Conservation (phyloP, 2,797 vertebrate genomes). For the Smutsia temminckii region DNA sequence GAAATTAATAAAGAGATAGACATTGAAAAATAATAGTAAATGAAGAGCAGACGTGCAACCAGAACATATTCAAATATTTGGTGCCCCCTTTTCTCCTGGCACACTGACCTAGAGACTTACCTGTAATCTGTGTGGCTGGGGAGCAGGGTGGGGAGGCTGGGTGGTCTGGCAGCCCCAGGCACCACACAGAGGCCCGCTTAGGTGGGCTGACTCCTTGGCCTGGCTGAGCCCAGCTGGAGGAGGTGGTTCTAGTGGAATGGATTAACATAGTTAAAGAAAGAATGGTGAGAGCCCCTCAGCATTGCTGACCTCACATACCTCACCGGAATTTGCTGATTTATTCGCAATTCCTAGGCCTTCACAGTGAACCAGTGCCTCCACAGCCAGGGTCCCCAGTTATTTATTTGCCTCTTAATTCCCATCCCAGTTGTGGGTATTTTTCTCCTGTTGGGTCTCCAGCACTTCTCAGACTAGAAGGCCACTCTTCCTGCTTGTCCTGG, state of each 20-base stretch:
- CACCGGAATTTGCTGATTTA: not conserved
- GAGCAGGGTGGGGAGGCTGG: not conserved
- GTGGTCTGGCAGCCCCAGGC: accelerated
- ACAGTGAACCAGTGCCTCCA: not conserved
- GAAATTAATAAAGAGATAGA: not conserved
- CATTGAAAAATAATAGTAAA: not conserved
- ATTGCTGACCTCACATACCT: accelerated
- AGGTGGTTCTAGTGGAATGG: not conserved
- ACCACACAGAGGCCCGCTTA: too few relatives aligned
- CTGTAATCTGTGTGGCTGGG: accelerated
- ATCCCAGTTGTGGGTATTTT: not conserved
- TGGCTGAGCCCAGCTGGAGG: too few relatives aligned
- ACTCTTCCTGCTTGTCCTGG: not conserved
- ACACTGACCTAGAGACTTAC: too few relatives aligned
- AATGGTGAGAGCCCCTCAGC: not conserved
- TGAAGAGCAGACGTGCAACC: not conserved
- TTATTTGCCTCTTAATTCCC: not conserved
- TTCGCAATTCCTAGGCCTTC: not conserved
- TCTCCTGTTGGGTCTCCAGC: not conserved
- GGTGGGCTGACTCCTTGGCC: too few relatives aligned
- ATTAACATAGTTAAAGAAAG: not conserved
- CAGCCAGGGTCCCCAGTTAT: accelerated
- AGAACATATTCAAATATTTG: too few relatives aligned
- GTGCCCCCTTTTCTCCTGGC: not conserved
- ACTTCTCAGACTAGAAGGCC: not conserved